Evolutionary conservation across 2,797 vertebrate species (phyloP), one percentile per base, ranked within the genome.

Genomic region (Micromesistius poutassou): DNA sequence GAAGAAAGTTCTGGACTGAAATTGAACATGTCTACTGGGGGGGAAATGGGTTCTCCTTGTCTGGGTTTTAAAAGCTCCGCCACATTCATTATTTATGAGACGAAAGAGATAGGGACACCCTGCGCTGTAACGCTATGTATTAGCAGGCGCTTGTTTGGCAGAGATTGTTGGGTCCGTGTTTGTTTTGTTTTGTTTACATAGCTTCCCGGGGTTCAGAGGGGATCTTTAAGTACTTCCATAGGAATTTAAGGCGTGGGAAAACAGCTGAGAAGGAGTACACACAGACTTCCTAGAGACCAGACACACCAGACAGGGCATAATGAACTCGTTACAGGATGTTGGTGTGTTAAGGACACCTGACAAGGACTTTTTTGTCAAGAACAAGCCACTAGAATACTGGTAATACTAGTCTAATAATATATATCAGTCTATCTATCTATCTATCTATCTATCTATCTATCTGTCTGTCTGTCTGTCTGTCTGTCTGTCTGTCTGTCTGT

Each of bases 11-110:
- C 76, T 79, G 30, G 50, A 77, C 62, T 82, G 83, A 87, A 90
- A 90, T 82, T 90, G 86, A 89, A 92, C 85, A 85, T 82, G 74
- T 83, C 78, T 85, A 77, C 75, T 77, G 82, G 72, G 83, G 80
- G 72, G 83, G 80, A 87, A 91, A 90, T 66, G 81, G 85, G 80
- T 79, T 74, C 83, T 78, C 75, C 82, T 85, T 81, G 83, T 89
- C 77, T 82, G 76, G 75, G 85, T 89, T 90, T 92, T 89, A 91
- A 89, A 86, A 90, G 87, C 86, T 86, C 74, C 81, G 77, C 83
- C 28, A 33, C 88, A 90, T 93, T 79, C 91, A 87, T 80, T 85
- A 92, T 93, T 92, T 82, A 91, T 91, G 87, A 89, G 83, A 84
- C 72, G 9, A 77, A 78, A 71, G 81, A 84, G 87, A 91, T 85